Evolutionary conservation across 2,113 vertebrate species (phyloP).

Genomic region (Trogon surrucura): DNA sequence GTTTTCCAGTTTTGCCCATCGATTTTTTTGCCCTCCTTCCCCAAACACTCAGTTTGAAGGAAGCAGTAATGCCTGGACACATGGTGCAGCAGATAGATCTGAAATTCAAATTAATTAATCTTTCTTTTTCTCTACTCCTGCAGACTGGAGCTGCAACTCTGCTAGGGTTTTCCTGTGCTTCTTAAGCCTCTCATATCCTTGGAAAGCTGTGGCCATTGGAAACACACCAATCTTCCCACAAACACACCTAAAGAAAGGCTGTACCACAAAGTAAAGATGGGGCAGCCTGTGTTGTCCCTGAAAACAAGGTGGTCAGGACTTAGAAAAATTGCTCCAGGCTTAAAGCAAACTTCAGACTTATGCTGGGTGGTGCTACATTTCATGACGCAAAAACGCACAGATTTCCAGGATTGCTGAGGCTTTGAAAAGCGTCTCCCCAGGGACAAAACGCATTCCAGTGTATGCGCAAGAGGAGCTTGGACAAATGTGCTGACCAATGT

Average conservation of each 20-base stretch:
- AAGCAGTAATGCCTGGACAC: not conserved
- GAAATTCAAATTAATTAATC: not conserved
- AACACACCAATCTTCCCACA: not conserved
- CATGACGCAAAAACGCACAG: not conserved
- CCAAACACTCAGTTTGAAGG: not conserved
- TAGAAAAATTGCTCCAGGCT: not conserved
- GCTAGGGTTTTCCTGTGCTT: not conserved
- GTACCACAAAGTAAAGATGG: not conserved
- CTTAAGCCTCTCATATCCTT: not conserved
- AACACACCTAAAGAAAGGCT: not conserved
- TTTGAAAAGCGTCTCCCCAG: not conserved
- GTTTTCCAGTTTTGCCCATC: not conserved
- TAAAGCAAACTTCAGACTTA: not conserved
- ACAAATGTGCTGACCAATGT: rapidly evolving
- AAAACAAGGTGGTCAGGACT: not conserved
- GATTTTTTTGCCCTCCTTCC: not conserved
- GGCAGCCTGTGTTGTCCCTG: not conserved
- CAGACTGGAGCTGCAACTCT: not conserved
- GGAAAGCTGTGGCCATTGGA: not conserved
- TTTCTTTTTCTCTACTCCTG: not conserved
- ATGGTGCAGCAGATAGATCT: not conserved
- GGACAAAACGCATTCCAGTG: rapidly evolving
- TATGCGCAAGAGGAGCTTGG: rapidly evolving
- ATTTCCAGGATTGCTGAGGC: not conserved
- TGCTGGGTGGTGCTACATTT: not conserved